Conservation (phyloP, 2,888 invertebrate species). For the Syrista parreyssii region DNA sequence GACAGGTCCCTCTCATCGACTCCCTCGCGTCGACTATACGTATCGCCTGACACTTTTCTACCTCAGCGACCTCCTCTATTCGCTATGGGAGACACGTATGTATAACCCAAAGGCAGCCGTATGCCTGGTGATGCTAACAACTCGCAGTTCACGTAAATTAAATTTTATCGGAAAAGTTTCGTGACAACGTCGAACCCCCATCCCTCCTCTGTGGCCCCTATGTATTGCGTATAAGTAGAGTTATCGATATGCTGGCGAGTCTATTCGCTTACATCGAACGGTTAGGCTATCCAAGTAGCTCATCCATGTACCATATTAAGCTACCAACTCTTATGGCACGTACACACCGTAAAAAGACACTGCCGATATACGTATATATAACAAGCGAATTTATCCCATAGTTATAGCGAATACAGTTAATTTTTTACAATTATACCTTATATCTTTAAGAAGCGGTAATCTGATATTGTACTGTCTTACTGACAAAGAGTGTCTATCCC, state of each 20-base stretch:
- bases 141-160: conserved; percentile 16
- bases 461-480: too few relatives aligned
- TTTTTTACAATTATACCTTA: too few relatives aligned
- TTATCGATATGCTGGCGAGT: neutral
- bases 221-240: neutral
- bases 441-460: too few relatives aligned
- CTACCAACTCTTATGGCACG: neutral
- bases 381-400: neutral
- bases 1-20: neutral
- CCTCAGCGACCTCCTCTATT: neutral
- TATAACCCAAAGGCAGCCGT: neutral
- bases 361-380: neutral
- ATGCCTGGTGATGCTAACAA: neutral
- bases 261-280: neutral
- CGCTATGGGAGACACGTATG: neutral
- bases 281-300: neutral
- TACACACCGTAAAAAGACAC: neutral
- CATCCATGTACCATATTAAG: neutral
- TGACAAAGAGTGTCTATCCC: too few relatives aligned
- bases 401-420: too few relatives aligned
- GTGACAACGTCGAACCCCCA: neutral
- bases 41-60: neutral
- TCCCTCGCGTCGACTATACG: neutral
- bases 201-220: neutral
- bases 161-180: conserved; percentile 28